Evolutionary conservation across 2,888 invertebrate genomes (phyloP), one percentile per base, ranked within the genome.

Genomic region (Melitaea athalia): DNA sequence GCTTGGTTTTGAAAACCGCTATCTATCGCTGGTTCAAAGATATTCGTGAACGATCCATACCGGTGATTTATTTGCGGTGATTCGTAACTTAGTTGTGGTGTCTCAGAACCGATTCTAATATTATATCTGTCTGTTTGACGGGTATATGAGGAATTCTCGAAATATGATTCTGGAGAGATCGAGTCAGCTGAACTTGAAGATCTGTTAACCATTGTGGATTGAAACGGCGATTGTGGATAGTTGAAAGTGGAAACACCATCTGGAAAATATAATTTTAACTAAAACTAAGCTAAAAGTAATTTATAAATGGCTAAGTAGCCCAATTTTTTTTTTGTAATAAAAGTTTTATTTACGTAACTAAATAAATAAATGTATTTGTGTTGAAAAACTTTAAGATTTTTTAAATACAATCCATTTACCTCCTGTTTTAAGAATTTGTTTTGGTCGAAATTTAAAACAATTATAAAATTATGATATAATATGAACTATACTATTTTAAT

Each of bases 171-270:
- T 0, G 91, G 89, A n/a, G 91, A 90, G 3, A 81, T 82, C 0
- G 89, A 89, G 57, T 92, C 91, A 0, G 89, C 79, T 0, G 91
- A 91, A 66, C 90, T 91, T 10, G 90, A 90, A 0, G 89, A 91
- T 14, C 79, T 83, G 42, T 82, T 83, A 1, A 79, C 76, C 24
- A 73, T 73, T 17, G 78, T 74, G 0, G 82, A 78, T 31, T 80
- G 82, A 38, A 80, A 79, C 3, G 81, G 81, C 7, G 85, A 82
- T 53, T 57, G 57, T 3, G n/a, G 55, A 45, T 55, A 64, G 5
- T 45, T 59, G 14, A 60, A 64, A 38, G 47, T 15, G 3, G n/a
- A 33, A 24, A 53, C 63, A 50, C 45, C 47, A 64, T 67, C 63
- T 61, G 59, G 45, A 61, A 70, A 68, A 59, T 5, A 38, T 38